phyloP scores from a whole-genome alignment of 2,888 invertebrate genomes.

The Taphrorychus bicolor region DNA sequence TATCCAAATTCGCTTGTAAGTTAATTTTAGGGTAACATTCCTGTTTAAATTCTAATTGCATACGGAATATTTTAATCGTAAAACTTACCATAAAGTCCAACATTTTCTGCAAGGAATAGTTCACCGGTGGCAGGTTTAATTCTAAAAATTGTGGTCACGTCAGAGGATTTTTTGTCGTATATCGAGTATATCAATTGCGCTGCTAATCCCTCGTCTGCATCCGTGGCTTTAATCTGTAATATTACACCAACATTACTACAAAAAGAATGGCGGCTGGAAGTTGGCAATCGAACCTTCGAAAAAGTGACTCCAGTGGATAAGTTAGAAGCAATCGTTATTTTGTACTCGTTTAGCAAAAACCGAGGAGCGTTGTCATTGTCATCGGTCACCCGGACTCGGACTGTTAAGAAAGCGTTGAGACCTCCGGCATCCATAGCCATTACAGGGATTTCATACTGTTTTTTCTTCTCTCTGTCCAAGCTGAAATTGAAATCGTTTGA shows the following conservation, averaged over 20 bases:
- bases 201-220: slow-evolving; percentile 78
- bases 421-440: slow-evolving; percentile 85
- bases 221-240: slow-evolving; percentile 68
- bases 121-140: slow-evolving; percentile 79
- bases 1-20: too few species aligned
- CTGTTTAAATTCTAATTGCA: slow-evolving; percentile 3
- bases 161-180: slow-evolving; percentile 72
- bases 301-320: slow-evolving; percentile 66
- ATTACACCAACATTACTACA: too few species aligned
- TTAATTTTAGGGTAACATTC: too few species aligned
- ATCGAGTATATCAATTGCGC: slow-evolving; percentile 79
- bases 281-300: slow-evolving; percentile 61
- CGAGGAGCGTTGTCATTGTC: slow-evolving; percentile 84
- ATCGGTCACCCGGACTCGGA: slow-evolving; percentile 83
- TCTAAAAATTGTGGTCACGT: slow-evolving; percentile 72
- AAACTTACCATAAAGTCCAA: slow-evolving; percentile 62
- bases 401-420: slow-evolving; percentile 74
- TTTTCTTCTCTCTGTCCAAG: slow-evolving; percentile 77
- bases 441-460: slow-evolving; percentile 77
- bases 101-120: slow-evolving; percentile 70
- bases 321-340: slow-evolving; percentile 72
- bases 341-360: slow-evolving; percentile 80
- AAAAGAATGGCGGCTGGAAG: too few species aligned
- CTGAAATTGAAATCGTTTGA: slow-evolving; percentile 48
- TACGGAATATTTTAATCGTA: neutral